Evolutionary conservation across 1,140 invertebrate genomes (phyloP), one percentile per base, ranked within the genome.

Genomic region (Gyrodactylus salaris): DNA sequence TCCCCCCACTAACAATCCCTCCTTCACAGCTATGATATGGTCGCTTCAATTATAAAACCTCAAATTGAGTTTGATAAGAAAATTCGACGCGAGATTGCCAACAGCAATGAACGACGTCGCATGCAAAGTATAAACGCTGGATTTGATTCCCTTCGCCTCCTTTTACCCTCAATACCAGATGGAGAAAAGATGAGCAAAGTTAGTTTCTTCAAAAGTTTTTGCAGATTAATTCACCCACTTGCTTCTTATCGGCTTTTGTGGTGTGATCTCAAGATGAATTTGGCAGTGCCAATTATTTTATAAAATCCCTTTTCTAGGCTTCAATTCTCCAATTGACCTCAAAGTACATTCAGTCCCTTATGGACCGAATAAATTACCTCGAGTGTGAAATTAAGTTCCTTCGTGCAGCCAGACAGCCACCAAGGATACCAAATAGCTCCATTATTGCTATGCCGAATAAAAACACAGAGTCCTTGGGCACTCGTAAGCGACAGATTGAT

Each of bases 81-180:
- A 69, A 23, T 69, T n/a, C 21, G 26, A 20, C 72, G 72, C 20
- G 72, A 73, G 68, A 73, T 73, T 68, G 72, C 72, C 21, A 73
- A 73, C 21, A 68, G 72, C n/a, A 73, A 73, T 24, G 72, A 73
- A 69, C 22, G 72, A 26, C 23, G 72, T 2, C 21, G 72, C 22
- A 73, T 73, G 72, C 72, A 73, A 73, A 73, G 72, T 69, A 73
- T 73, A 54, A 73, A 73, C 21, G 23, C 26, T 21, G 72, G 72
- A 21, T 73, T 73, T 25, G 72, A 73, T 20, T 25, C 72, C 25
- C 26, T 73, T 20, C 22, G 26, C 7, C 20, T 22, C 1, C 72
- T 73, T 54, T 73, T 73, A 27, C 72, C 72, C 2, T 25, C 26
- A 20, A 69, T 23, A 69, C 20, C 23, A 2, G 70, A 71, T 24